These are phyloP conservation scores for Lepidurus packardi DNA, from an alignment of 1,140 invertebrate genomes.

Conservation along the genomic window DNA sequence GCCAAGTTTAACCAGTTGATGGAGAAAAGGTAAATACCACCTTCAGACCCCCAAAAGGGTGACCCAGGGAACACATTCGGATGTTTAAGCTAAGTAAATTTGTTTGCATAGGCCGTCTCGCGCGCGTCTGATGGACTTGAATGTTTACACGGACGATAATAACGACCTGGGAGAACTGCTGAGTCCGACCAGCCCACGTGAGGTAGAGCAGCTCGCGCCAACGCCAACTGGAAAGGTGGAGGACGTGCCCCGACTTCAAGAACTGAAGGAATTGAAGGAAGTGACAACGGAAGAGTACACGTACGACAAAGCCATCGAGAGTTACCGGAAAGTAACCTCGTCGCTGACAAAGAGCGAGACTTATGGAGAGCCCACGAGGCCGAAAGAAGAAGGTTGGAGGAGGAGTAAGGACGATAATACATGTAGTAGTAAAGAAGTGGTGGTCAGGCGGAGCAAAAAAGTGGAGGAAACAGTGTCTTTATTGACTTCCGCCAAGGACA, in stretches of 20 bases:
- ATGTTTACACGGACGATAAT: slow-evolving; percentile 29
- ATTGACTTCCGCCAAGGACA: slow-evolving; percentile 37
- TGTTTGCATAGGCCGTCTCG: slow-evolving; percentile 20
- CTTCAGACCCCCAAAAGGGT: neutral
- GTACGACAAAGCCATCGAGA: slow-evolving; percentile 76
- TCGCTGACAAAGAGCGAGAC: slow-evolving; percentile 26
- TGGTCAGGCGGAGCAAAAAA: slow-evolving; percentile 23
- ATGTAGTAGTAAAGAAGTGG: neutral
- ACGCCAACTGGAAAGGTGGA: no score
- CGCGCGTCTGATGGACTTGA: slow-evolving; percentile 6
- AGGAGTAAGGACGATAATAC: slow-evolving; percentile 37
- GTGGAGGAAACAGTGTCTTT: slow-evolving; percentile 37
- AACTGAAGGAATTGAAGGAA: neutral
- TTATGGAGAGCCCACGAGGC: neutral
- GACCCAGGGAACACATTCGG: neutral
- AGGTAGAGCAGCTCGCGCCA: neutral
- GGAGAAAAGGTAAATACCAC: slow-evolving; percentile 65
- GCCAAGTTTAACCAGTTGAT: slow-evolving; percentile 94
- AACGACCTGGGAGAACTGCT: slow-evolving; percentile 27
- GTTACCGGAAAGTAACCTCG: slow-evolving; percentile 60
- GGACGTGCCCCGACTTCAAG: neutral
- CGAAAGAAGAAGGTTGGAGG: slow-evolving; percentile 28
- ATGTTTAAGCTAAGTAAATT: neutral
- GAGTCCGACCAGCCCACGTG: slow-evolving; percentile 34
- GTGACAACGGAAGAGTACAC: slow-evolving; percentile 53